These are phyloP conservation scores for Ceratina australensis DNA, from an alignment of 1,140 invertebrate species.

Conservation along the genomic window DNA sequence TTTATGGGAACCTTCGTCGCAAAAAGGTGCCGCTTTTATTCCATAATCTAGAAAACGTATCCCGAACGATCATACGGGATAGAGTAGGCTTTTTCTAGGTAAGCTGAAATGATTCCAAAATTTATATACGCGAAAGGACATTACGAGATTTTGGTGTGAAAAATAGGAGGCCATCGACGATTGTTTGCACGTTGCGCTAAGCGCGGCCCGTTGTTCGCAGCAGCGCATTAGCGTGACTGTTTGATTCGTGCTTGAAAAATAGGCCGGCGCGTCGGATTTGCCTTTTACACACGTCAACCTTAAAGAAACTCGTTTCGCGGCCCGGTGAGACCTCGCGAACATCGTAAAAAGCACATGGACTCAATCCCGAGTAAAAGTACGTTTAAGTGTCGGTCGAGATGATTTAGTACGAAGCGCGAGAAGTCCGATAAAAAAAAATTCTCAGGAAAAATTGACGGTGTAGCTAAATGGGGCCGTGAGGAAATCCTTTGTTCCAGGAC, in stretches of 20 bases:
- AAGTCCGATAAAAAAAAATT: background rate
- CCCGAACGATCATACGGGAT: background rate
- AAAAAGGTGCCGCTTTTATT: background rate
- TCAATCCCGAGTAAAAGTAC: background rate
- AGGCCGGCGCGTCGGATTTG: slow-evolving; percentile 29
- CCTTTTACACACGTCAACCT: slow-evolving; percentile 14
- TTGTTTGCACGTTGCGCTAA: slow-evolving; percentile 6
- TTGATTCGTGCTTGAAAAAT: slow-evolving; percentile 39
- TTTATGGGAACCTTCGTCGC: background rate
- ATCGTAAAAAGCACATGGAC: too few relatives aligned
- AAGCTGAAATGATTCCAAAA: background rate
- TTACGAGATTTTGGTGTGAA: slow-evolving; percentile 6
- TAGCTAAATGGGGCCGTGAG: background rate
- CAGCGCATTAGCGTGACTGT: slow-evolving; percentile 9
- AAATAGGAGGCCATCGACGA: slow-evolving; percentile 1
- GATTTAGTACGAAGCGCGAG: background rate
- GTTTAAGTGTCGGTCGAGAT: too few relatives aligned
- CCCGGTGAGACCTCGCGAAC: background rate
- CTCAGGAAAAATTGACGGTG: too few relatives aligned
- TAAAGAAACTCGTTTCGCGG: background rate
- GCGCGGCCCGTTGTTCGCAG: background rate
- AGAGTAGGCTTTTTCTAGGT: background rate
- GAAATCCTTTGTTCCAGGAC: background rate
- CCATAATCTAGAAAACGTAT: background rate
- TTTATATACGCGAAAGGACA: background rate